These are phyloP conservation scores for Rhamnusium bicolor DNA, from an alignment of 2,888 invertebrate genomes.

Conservation along the genomic window DNA sequence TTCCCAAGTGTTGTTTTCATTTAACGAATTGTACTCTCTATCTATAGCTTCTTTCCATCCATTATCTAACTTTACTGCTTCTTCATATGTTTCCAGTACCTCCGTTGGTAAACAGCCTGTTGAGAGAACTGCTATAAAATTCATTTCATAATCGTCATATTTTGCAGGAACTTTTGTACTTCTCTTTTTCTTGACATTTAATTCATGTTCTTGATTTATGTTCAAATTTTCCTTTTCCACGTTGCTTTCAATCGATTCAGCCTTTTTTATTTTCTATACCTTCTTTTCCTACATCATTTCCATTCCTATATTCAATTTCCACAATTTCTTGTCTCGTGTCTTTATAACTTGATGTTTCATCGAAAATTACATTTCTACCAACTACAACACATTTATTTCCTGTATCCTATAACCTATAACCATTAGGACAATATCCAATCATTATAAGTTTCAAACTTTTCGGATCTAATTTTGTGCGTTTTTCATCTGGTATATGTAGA, in stretches of 20 bases:
- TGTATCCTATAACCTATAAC: conserved; percentile 56
- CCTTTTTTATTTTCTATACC: not conserved
- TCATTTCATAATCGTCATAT: not conserved
- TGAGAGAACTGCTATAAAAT: not conserved
- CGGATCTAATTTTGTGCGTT: too few species aligned
- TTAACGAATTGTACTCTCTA: not conserved
- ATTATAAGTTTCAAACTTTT: conserved; percentile 19
- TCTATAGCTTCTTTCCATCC: not conserved
- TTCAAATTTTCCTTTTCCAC: not conserved
- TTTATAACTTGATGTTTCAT: conserved; percentile 39
- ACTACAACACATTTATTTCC: conserved; percentile 52
- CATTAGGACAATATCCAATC: conserved; percentile 46
- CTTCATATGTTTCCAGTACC: not conserved
- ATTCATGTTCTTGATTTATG: too few species aligned
- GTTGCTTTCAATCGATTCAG: not conserved
- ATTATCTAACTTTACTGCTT: not conserved
- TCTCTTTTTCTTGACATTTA: not conserved
- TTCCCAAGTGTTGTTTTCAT: not conserved
- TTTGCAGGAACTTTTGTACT: not conserved
- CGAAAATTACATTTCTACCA: conserved; percentile 38
- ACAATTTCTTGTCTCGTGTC: not conserved
- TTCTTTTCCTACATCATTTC: not conserved
- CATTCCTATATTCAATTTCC: not conserved
- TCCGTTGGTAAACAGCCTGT: not conserved
- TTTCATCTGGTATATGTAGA: conserved; percentile 31